Conservation (phyloP, 2,113 vertebrate genomes). For the Brevimyrus niger region DNA sequence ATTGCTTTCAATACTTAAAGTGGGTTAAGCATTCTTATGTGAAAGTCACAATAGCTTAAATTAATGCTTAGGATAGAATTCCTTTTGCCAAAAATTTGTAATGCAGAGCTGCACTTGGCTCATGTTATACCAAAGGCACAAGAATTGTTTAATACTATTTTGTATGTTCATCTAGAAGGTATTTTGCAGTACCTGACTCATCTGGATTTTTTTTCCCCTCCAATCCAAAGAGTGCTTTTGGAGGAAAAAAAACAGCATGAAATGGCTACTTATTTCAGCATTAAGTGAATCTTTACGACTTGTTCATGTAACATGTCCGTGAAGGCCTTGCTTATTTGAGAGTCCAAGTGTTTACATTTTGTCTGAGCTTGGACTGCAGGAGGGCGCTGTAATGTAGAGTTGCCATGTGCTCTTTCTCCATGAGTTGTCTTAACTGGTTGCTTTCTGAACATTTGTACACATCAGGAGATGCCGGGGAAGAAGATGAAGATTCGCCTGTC, state of each 20-base stretch:
- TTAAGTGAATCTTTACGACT: background rate
- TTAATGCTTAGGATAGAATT: background rate
- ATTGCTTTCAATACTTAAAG: background rate
- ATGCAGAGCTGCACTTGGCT: background rate
- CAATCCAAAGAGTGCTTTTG: constrained; percentile 41
- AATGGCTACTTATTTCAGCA: background rate
- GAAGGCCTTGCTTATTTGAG: background rate
- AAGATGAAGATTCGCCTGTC: constrained; percentile 76
- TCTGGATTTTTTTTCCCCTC: constrained; percentile 54
- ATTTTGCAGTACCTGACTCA: background rate
- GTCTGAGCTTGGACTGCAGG: constrained; percentile 65
- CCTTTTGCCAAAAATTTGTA: background rate
- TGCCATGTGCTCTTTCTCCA: background rate
- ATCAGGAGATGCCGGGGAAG: constrained; percentile 73
- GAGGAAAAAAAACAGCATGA: constrained; percentile 70
- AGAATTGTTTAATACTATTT: background rate
- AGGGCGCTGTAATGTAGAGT: constrained; percentile 52
- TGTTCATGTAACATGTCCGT: background rate
- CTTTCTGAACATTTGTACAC: constrained; percentile 58
- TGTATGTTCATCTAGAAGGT: background rate
- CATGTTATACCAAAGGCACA: background rate
- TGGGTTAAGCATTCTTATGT: background rate
- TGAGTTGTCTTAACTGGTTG: constrained; percentile 42
- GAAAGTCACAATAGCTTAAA: background rate
- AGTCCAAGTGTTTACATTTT: background rate